Conservation (phyloP, 2,797 vertebrate species). For the Parauchenoglanis punctatus region DNA sequence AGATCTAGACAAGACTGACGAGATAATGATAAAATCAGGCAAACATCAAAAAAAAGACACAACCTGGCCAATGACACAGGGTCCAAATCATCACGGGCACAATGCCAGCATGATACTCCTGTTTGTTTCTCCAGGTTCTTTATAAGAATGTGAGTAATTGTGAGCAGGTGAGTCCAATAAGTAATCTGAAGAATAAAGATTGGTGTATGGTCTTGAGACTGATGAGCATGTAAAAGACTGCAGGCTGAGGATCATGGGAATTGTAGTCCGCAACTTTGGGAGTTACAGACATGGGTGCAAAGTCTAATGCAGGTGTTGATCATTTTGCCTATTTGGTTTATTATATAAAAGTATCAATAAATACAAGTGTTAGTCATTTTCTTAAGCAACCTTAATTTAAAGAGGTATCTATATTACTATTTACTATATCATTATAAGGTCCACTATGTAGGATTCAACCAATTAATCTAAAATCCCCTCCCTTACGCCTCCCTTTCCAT, state of each 20-base stretch:
- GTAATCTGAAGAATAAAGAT: not conserved
- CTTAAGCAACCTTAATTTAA: not conserved
- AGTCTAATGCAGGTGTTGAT: not conserved
- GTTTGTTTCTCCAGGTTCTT: not conserved
- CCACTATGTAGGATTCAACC: no score
- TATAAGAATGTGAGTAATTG: not conserved
- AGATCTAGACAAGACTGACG: no score
- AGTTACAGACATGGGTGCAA: not conserved
- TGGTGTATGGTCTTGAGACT: not conserved
- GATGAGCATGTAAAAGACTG: not conserved
- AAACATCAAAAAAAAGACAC: not conserved
- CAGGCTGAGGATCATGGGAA: constrained; percentile 11
- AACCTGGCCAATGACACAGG: not conserved
- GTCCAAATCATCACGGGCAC: not conserved
- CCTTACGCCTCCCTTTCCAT: no score
- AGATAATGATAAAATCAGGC: not conserved
- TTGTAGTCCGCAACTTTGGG: not conserved
- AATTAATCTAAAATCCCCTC: no score
- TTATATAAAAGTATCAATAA: not conserved
- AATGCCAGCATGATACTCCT: not conserved
- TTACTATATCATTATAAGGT: not conserved
- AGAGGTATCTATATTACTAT: not conserved
- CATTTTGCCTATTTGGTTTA: not conserved
- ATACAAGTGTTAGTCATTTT: no score
- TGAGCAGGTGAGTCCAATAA: not conserved